Percentiles rank a stretch among this genome's conserved stretches.
Evolutionary conservation across 2,113 vertebrate species (phyloP).

Genomic region (Alethe castanea): DNA sequence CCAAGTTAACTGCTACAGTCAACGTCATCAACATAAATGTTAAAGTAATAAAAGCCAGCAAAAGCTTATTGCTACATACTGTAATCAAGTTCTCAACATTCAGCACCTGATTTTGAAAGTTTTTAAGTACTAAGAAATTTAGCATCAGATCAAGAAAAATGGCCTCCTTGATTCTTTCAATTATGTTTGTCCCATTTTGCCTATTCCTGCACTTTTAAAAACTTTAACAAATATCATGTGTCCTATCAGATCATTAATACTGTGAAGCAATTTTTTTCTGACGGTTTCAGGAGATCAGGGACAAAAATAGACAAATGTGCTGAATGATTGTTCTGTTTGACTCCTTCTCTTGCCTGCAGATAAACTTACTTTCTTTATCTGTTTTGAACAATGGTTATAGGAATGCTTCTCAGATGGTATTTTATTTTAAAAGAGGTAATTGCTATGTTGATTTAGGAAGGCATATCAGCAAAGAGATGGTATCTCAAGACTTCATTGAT

Average conservation of each 20-base stretch:
- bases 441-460: constrained; percentile 36
- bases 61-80: not conserved
- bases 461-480: not conserved
- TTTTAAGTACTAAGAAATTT: constrained; percentile 7
- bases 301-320: not conserved
- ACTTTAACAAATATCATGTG: not conserved
- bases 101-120: not conserved
- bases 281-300: not conserved
- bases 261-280: not conserved
- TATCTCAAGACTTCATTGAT: not conserved
- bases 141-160: not conserved
- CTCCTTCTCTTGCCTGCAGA: not conserved
- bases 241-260: not conserved
- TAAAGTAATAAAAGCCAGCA: constrained; percentile 12
- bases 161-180: not conserved
- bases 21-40: not conserved
- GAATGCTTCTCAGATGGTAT: not conserved
- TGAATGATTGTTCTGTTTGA: not conserved
- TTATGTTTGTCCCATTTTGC: not conserved
- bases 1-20: constrained; percentile 13
- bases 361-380: not conserved
- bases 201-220: not conserved
- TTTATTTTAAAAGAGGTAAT: constrained; percentile 39
- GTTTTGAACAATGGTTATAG: not conserved
- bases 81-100: constrained; percentile 3